phyloP scores from a whole-genome alignment of 2,113 vertebrate species.

The Calyptommatus sinebrachiatus region DNA sequence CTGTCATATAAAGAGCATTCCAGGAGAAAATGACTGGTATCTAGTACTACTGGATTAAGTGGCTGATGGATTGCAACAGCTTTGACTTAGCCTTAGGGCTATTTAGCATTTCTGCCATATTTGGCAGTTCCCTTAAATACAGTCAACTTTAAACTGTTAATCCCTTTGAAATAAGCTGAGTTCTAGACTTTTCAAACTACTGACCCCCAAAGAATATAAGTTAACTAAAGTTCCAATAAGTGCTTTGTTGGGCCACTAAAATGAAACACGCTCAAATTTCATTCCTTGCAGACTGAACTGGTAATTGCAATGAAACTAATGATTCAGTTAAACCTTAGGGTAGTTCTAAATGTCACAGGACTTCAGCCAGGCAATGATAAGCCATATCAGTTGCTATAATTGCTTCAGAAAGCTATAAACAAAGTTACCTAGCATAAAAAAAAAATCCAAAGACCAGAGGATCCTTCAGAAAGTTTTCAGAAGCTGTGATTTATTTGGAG shows the following conservation, averaged over 20 bases:
- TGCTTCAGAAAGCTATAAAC: constrained; percentile 18
- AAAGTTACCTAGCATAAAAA: constrained; percentile 14
- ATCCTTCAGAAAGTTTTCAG: constrained; percentile 33
- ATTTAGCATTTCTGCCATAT: no score
- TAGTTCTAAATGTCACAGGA: constrained; percentile 27
- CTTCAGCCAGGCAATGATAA: not conserved
- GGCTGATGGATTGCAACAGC: no score
- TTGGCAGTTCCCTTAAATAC: not conserved
- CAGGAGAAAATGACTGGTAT: no score
- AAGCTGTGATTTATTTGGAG: constrained; percentile 38
- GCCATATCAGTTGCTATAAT: constrained; percentile 24
- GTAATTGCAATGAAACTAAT: constrained; percentile 27
- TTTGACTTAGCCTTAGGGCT: no score
- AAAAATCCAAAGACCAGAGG: not conserved
- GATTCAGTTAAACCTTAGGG: constrained; percentile 23
- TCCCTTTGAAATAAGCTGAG: constrained; percentile 38
- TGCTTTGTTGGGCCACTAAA: constrained; percentile 34
- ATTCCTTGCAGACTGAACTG: constrained; percentile 27
- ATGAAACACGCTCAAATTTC: constrained; percentile 28
- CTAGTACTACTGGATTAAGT: no score
- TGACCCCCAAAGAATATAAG: constrained; percentile 35
- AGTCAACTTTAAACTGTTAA: constrained; percentile 34
- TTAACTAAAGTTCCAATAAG: constrained; percentile 38
- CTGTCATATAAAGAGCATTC: no score
- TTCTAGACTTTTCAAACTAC: constrained; percentile 51